These are phyloP conservation scores for Calycopis cecrops DNA, from an alignment of 1,140 invertebrate species.

Conservation along the genomic window DNA sequence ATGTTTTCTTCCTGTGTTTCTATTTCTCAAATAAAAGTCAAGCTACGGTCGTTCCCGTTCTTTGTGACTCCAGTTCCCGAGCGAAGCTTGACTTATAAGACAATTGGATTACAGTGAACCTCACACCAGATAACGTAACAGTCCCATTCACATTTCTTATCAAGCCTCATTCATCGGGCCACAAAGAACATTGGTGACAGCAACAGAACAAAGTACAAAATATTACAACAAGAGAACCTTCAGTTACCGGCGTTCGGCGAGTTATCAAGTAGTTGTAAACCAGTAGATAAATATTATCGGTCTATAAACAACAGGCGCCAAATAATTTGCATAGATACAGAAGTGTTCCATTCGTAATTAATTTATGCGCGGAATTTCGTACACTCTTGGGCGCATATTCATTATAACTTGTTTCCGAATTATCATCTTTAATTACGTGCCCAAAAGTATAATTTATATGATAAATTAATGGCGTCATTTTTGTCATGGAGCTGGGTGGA, in stretches of 20 bases:
- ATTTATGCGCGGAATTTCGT: constrained; percentile 7
- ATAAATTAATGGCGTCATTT: too few relatives aligned
- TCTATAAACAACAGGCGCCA: constrained; percentile 1
- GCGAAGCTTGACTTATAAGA: too few relatives aligned
- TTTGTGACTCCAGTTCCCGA: too few relatives aligned
- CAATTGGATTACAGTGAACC: background rate
- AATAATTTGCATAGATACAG: constrained; percentile 7
- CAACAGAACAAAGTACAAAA: background rate
- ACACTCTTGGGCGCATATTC: background rate
- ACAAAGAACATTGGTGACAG: background rate
- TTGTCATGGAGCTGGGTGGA: too few relatives aligned
- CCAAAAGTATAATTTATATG: too few relatives aligned
- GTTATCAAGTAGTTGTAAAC: constrained; percentile 3
- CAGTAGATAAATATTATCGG: constrained; percentile 6
- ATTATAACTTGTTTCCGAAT: constrained; percentile 8
- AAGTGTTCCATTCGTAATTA: background rate
- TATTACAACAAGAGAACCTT: background rate
- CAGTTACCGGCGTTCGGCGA: background rate
- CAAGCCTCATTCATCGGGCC: background rate
- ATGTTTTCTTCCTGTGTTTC: too few relatives aligned
- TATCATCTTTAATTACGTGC: background rate
- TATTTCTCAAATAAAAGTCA: too few relatives aligned
- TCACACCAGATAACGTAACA: background rate
- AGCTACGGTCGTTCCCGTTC: too few relatives aligned
- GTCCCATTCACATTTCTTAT: background rate